phyloP scores from a whole-genome alignment of 2,888 invertebrate genomes.

The Drosophila rubida region DNA sequence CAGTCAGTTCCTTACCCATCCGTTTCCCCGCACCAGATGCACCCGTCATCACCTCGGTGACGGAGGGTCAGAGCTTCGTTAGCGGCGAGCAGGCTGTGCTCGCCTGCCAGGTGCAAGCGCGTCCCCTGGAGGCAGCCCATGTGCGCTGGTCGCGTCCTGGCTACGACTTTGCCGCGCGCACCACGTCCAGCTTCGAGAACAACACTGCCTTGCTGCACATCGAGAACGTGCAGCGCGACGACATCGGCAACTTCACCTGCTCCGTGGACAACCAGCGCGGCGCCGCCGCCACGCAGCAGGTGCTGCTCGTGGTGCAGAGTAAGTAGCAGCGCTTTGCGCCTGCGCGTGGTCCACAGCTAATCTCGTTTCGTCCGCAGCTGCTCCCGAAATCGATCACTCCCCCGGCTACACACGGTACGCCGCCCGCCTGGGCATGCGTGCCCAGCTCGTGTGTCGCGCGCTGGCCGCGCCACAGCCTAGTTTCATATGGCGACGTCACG shows the following conservation, averaged over 20 bases:
- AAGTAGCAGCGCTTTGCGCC: conserved; percentile 44
- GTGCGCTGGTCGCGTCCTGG: conserved; percentile 81
- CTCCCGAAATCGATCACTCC: conserved; percentile 81
- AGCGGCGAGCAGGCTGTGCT: conserved; percentile 81
- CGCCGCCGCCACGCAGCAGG: conserved; percentile 71
- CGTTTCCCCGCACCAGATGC: conserved; percentile 64
- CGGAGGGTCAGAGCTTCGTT: conserved; percentile 80
- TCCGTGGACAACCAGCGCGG: conserved; percentile 82
- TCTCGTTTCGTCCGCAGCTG: conserved; percentile 64
- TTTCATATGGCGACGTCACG: conserved; percentile 82
- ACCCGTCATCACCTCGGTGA: conserved; percentile 78
- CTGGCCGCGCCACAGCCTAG: conserved; percentile 80
- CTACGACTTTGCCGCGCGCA: conserved; percentile 79
- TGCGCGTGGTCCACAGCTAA: not conserved
- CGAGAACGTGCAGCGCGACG: conserved; percentile 80
- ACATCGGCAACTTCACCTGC: conserved; percentile 83
- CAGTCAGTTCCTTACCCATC: too few relatives aligned
- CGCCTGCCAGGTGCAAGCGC: conserved; percentile 79
- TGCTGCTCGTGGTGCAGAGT: conserved; percentile 82
- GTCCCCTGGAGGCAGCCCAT: conserved; percentile 80
- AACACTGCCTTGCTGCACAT: conserved; percentile 80
- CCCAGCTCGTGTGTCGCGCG: conserved; percentile 77
- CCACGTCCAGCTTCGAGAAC: conserved; percentile 78
- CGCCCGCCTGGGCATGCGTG: conserved; percentile 79
- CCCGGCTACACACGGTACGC: conserved; percentile 80